phyloP scores from a whole-genome alignment of 92 coral and sea anemone genomes.

The Phenganax marumi region DNA sequence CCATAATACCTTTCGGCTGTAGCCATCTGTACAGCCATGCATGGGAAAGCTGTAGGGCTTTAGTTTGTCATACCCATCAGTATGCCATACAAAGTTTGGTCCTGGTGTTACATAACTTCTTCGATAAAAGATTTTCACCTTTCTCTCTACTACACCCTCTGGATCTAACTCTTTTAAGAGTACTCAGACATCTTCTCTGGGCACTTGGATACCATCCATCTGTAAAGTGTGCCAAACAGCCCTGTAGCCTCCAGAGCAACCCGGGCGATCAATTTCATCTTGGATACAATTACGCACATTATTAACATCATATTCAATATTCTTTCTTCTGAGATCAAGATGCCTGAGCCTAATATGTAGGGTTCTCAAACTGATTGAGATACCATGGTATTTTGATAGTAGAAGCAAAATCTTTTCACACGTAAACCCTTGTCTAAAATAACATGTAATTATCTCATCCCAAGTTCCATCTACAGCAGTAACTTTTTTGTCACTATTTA shows the following conservation, averaged over 20 bases:
- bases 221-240: slow-evolving; percentile 14
- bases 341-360: background rate
- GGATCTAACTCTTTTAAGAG: background rate
- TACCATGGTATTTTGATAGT: slow-evolving; percentile 15
- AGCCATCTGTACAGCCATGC: slow-evolving; percentile 33
- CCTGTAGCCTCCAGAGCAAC: slow-evolving; percentile 17
- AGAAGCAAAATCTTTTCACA: background rate
- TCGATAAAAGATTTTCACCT: background rate
- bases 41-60: slow-evolving; percentile 28
- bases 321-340: slow-evolving; percentile 6
- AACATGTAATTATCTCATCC: slow-evolving; percentile 7
- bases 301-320: background rate
- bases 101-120: slow-evolving; percentile 10
- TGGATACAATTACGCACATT: background rate
- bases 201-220: slow-evolving; percentile 12
- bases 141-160: background rate
- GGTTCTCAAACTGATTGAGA: background rate
- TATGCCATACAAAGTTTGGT: slow-evolving; percentile 23
- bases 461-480: background rate
- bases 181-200: background rate
- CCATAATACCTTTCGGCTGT: slow-evolving; percentile 34
- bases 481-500: too few species aligned
- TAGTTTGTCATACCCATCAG: slow-evolving; percentile 34
- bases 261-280: slow-evolving; percentile 7
- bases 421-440: background rate